Evolutionary conservation across 2,113 vertebrate species (phyloP), one percentile per base, ranked within the genome.

Genomic region (Thomomys bottae): DNA sequence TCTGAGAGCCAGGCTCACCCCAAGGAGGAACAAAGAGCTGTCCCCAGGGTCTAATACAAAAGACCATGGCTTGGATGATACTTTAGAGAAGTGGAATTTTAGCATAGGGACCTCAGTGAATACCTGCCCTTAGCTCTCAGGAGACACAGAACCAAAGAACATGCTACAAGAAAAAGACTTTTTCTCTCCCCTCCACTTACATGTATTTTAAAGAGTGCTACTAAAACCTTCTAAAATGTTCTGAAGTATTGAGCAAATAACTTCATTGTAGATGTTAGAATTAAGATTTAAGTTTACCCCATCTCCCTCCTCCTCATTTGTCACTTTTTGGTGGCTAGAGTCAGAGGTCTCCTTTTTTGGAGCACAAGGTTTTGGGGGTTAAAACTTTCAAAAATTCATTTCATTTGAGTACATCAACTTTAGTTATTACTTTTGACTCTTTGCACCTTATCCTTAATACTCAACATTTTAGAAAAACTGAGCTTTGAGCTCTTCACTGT

Each of bases 21-120:
- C 96, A 94, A 96, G 94, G 92, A 97, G 97, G 97, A 98, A 98
- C 98, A 98, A 98, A 98, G 98, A 97, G 97, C 97, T 95, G 96
- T 97, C 96, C 97, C 97, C 90, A 94, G 96, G 97, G 95, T 97
- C 95, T 96, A 96, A 97, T 97, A 98, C 97, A 98, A 98, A 98
- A 97, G 97, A 89, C 83, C 90, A 95, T 96, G 97, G 94, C 97
- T 96, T 97, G 95, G 86, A 97, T 97, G 97, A 97, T 88, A 97
- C 96, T 98, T 97, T 82, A 96, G 89, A 85, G 95, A 96, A 94
- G 96, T 91, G 90, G 95, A 96, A 96, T 97, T 96, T 97, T 95
- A 96, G 97, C 96, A 93, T 97, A 96, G 95, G 88, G 91, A 84
- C 95, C 95, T 88, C 96, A 98, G 97, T 96, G 93, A 98, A 97